phyloP scores from a whole-genome alignment of 2,797 vertebrate species.

The Florisuga fusca region DNA sequence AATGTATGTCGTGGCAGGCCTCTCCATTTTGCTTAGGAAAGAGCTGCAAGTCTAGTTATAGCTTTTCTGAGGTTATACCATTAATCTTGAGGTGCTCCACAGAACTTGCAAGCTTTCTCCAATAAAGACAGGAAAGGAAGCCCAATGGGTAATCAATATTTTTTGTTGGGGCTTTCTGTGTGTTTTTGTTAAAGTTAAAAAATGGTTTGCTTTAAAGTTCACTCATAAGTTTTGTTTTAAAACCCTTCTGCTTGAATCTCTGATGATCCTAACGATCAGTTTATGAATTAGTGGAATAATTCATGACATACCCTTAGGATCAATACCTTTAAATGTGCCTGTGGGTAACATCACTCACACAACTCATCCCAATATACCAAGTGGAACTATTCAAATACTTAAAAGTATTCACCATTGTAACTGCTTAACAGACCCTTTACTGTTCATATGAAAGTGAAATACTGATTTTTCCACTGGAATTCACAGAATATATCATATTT shows the following conservation, averaged over 20 bases:
- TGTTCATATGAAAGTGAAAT: neutral
- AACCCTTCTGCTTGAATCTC: neutral
- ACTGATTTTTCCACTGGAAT: neutral
- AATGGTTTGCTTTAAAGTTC: neutral
- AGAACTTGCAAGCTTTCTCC: neutral
- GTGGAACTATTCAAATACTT: neutral
- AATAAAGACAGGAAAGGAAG: neutral
- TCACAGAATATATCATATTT: neutral
- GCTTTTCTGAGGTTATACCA: neutral
- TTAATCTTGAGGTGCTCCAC: neutral
- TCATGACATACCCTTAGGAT: neutral
- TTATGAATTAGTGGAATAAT: conserved; percentile 42
- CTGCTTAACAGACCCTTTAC: neutral
- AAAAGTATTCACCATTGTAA: neutral
- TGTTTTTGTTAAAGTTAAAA: neutral
- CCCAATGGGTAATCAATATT: fast-evolving
- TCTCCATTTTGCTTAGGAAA: conserved; percentile 29
- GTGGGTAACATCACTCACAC: neutral
- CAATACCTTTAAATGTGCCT: neutral
- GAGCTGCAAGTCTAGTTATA: neutral
- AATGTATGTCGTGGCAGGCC: neutral
- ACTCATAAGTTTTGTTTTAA: neutral
- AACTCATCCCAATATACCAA: neutral
- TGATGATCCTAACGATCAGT: conserved; percentile 1
- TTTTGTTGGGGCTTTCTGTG: neutral